Conservation (phyloP, 2,113 vertebrate species). For the Pristiophorus japonicus region DNA sequence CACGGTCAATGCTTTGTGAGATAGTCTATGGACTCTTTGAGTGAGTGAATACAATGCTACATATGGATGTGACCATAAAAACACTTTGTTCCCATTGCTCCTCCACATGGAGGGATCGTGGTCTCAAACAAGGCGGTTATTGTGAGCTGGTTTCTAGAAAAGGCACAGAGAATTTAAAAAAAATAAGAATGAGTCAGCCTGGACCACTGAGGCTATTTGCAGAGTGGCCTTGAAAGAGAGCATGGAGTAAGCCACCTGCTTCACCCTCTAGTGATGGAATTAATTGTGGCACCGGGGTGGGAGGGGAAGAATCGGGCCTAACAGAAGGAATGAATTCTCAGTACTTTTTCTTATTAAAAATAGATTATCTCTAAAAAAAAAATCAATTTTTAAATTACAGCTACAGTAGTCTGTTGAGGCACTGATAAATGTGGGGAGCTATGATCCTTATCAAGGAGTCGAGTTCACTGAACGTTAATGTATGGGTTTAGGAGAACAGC, state of each 20-base stretch:
- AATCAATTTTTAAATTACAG: not conserved
- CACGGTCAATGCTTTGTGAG: not conserved
- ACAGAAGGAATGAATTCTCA: not conserved
- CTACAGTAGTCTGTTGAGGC: not conserved
- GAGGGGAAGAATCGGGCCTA: not conserved
- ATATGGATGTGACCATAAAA: not conserved
- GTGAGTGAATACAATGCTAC: not conserved
- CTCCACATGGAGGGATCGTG: not conserved
- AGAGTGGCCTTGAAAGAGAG: not conserved
- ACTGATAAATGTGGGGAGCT: slow-evolving; percentile 14
- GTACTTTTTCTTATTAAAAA: not conserved
- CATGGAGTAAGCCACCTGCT: not conserved
- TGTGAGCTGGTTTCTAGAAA: not conserved
- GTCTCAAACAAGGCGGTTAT: not conserved
- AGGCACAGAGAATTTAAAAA: not conserved
- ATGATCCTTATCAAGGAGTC: slow-evolving; percentile 33
- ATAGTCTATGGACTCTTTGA: not conserved
- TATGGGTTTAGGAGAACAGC: slow-evolving; percentile 28
- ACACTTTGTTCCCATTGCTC: not conserved
- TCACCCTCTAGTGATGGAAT: not conserved
- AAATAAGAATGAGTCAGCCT: not conserved
- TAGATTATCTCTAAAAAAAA: not conserved
- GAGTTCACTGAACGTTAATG: slow-evolving; percentile 33
- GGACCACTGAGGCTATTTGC: not conserved
- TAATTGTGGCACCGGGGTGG: not conserved